These are phyloP conservation scores for Archilochus colubris DNA, from an alignment of 2,113 vertebrate genomes.

Conservation along the genomic window DNA sequence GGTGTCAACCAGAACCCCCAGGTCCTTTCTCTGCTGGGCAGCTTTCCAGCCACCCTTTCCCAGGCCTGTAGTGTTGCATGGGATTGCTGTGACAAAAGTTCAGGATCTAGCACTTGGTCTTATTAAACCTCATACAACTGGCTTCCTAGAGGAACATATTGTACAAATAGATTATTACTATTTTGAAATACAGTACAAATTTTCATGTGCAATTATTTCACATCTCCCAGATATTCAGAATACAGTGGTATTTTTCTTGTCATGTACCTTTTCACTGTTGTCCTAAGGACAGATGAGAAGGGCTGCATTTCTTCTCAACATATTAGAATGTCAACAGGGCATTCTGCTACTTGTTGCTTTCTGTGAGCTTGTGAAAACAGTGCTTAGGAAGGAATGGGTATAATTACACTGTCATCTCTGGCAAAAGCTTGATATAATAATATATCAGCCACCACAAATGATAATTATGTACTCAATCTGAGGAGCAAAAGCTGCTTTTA, in stretches of 20 bases:
- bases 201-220: neutral
- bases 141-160: neutral
- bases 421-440: neutral
- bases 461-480: neutral
- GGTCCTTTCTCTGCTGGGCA: too few relatives aligned
- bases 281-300: neutral
- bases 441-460: neutral
- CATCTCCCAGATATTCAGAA: neutral
- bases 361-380: neutral
- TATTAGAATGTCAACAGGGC: neutral
- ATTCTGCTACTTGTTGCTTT: neutral
- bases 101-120: too few relatives aligned
- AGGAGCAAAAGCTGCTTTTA: slow-evolving; percentile 3
- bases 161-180: fast-evolving
- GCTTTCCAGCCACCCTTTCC: too few relatives aligned
- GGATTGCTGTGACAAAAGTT: too few relatives aligned
- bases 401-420: neutral
- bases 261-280: neutral
- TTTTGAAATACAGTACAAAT: neutral
- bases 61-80: too few relatives aligned
- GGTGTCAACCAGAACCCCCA: too few relatives aligned
- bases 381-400: neutral
- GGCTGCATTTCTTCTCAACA: neutral
- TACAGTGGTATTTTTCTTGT: neutral
- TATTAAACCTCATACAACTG: too few relatives aligned